Percentiles rank a stretch among this genome's conserved stretches.
Conservation (phyloP, 2,797 vertebrate genomes). For the Antennarius maculatus region DNA sequence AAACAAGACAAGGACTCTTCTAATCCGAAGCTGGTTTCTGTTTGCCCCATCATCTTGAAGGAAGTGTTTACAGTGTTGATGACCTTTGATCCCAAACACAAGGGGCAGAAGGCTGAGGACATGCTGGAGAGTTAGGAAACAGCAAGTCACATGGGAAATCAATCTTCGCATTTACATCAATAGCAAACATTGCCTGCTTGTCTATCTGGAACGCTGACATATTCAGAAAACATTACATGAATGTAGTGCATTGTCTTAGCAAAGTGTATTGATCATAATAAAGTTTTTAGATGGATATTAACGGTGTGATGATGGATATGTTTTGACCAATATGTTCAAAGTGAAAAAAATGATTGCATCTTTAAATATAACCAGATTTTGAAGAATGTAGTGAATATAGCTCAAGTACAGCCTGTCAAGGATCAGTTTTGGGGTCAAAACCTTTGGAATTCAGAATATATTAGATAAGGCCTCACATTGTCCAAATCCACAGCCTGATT, state of each 20-base stretch:
- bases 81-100: conserved; percentile 54
- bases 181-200: conserved; percentile 12
- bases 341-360: no score
- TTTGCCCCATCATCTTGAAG: conserved; percentile 28
- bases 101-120: conserved; percentile 35
- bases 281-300: no score
- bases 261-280: background rate
- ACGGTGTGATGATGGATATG: no score
- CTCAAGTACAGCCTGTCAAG: background rate
- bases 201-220: conserved; percentile 1
- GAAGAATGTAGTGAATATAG: background rate
- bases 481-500: background rate
- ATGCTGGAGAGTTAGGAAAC: conserved; percentile 27
- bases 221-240: background rate
- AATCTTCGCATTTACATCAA: conserved; percentile 24
- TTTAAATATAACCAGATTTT: background rate
- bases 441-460: background rate
- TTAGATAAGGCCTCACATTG: background rate
- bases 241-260: no score
- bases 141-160: conserved; percentile 27
- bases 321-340: no score
- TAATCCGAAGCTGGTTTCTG: conserved; percentile 34
- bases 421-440: background rate
- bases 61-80: conserved; percentile 44
- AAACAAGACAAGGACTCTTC: conserved; percentile 32